Evolutionary conservation across 2,888 invertebrate genomes (phyloP), one percentile per base, ranked within the genome.

Genomic region (Prosapia bicincta): DNA sequence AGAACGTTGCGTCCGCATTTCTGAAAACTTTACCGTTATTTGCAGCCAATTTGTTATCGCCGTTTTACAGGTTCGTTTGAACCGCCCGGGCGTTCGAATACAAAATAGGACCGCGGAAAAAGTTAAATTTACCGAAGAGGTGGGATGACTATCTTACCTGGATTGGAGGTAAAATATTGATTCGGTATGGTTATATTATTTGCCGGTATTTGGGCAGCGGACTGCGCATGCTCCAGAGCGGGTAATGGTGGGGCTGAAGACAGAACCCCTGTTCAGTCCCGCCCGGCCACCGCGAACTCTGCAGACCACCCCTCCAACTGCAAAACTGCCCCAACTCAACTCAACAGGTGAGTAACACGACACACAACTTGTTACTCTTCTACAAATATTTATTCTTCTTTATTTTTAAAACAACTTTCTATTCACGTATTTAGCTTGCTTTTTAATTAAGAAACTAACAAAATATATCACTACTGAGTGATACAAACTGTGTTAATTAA

Each of bases 111-210:
- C 5, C 54, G n/a, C 20, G n/a, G 13, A 54, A 54, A 54, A 54
- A 20, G 54, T 54, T 54, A 54, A 54, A 54, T 20, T 54, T 54
- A 54, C 20, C 20, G 54, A 54, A 54, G 54, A 54, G 54, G 54
- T 54, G 54, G 54, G 20, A 20, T 20, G 9, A 54, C 20, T 54
- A n/a, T 20, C 54, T 54, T 54, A 54, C 54, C 54, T 54, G 54
- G 54, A 54, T 54, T 20, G 54, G 54, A 54, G 54, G 54, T 54
- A 54, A 54, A 54, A 54, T 54, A 54, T 54, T 54, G 54, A 54
- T 54, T 54, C 54, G 54, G 54, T 54, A 54, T 54, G 54, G 54
- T 54, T 54, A 54, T 54, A 54, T 54, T 54, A 54, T 54, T 54
- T 54, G 54, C 54, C 54, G 54, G 54, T 54, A 54, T 54, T 54